phyloP scores from a whole-genome alignment of 2,113 vertebrate species.

The Prochilodus magdalenae region DNA sequence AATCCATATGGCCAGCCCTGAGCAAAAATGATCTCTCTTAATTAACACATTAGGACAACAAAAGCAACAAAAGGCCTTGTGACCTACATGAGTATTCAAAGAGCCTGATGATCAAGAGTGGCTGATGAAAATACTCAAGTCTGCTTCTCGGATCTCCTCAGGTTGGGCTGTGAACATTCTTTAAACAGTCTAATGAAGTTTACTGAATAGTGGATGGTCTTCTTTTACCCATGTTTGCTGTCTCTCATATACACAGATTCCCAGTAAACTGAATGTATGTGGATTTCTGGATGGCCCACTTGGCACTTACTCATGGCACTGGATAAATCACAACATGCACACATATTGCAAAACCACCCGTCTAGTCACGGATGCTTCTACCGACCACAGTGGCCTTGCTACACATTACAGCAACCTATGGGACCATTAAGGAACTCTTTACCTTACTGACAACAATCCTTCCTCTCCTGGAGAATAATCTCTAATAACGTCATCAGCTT shows the following conservation, averaged over 20 bases:
- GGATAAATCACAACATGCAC: conserved; percentile 62
- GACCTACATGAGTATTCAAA: conserved; percentile 48
- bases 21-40: conserved; percentile 61
- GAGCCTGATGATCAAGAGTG: neutral
- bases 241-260: conserved; percentile 36
- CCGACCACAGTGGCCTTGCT: conserved; percentile 39
- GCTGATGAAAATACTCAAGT: neutral
- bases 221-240: conserved; percentile 21
- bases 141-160: neutral
- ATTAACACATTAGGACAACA: conserved; percentile 70
- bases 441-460: neutral
- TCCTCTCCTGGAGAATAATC: neutral
- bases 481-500: conserved; percentile 18
- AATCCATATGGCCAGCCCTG: conserved; percentile 70
- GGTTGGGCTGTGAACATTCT: neutral
- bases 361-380: conserved; percentile 29
- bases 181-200: neutral
- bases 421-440: neutral
- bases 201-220: neutral
- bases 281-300: conserved; percentile 47
- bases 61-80: conserved; percentile 49
- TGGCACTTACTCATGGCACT: conserved; percentile 59
- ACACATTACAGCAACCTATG: conserved; percentile 41
- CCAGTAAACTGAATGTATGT: conserved; percentile 42
- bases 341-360: conserved; percentile 30